Base-by-base conservation (phyloP, 2,797 vertebrate genomes). In the Coccyzus lansbergi region DNA sequence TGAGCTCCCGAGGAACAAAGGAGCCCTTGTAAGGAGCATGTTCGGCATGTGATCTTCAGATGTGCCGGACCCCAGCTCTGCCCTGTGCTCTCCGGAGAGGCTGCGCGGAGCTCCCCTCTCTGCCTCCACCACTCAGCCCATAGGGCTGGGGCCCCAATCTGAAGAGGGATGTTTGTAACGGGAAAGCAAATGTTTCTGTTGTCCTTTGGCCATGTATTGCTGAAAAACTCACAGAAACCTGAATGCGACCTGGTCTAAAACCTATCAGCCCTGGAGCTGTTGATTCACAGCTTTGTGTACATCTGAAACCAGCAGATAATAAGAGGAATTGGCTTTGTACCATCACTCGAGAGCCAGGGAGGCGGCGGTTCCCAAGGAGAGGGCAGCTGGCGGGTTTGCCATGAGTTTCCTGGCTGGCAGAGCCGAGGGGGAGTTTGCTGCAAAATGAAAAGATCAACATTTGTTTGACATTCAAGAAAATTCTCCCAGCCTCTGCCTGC, bases 221-320 rank as follows among this genome's bases (percentile, higher is more conserved):
- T 24, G 42, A 36, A 74, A n/a, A 85, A 51, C 2, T 40, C 53
- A 20, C 68, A 52, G 53, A 71, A 65, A 55, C 38, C n/a, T 42
- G 72, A 69, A 24, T 22, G 2, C 8, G 31, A n/a, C 46, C n/a
- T 51, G 6, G 4, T 58, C 62, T 42, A 9, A 92, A 93, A 71
- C 1, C 5, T 9, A 3, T 10, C 55, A 2, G 0, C 21, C 25
- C 78, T 3, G 0, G 11, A 5, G 69, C 0, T 0, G 58, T 17
- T 6, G 29, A 42, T 62, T 59, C 76, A 7, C 4, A 26, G 78
- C 78, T 64, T 48, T 28, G 10, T 1, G 48, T 68, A 15, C 79
- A 60, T 33, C 80, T 65, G 92, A 52, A 83, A 25, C 3, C 80
- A 36, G 88, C 49, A 94, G 92, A 90, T 74, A 83, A 33, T n/a